Base-by-base conservation (phyloP, 64 coral and sea anemone species). In the Montipora efflorescens region DNA sequence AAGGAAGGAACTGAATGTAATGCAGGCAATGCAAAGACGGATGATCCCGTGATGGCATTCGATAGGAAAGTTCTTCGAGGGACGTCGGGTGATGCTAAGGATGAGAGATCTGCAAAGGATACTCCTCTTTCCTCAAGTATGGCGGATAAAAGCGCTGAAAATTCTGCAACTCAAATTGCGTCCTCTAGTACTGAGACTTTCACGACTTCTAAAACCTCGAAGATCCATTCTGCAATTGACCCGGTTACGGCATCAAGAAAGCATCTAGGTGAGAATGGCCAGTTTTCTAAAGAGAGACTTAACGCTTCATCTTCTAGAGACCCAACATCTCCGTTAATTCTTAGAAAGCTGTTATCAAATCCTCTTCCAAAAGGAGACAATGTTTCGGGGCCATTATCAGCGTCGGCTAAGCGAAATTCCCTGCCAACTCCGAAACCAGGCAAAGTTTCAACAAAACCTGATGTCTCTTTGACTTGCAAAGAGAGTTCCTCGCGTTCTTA, bases 21-120 rank as follows among this genome's bases (percentile, higher is more conserved):
- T 36, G 36, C 36, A 36, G 36, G 36, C 36, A 36, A 36, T 36
- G 36, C 36, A 36, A 36, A 36, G 36, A 36, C 36, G 36, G 36
- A 36, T 36, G 36, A 36, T 36, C 36, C 36, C 36, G 36, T 36
- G 36, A 36, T 36, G 36, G 8, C 47, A 86, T 86, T 86, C 46
- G 82, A 86, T 19, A 86, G 82, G 47, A 86, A 86, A 71, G 48
- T 86, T 23, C 66, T 71, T 20, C 82, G 82, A 9, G 50, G 66
- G 7, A 86, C 45, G 36, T 36, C 36, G 7, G 82, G 82, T 21
- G 82, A 72, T 86, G 15, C 68, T 12, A 64, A 86, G 46, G 67
- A 69, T 7, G 64, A 86, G 2, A 43, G 47, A 3, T 10, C 47
- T 70, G 82, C 7, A 86, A 46, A 47, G 7, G 67, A 67, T 68